phyloP scores from a whole-genome alignment of 2,113 vertebrate genomes.

The Rhinogobius similis region DNA sequence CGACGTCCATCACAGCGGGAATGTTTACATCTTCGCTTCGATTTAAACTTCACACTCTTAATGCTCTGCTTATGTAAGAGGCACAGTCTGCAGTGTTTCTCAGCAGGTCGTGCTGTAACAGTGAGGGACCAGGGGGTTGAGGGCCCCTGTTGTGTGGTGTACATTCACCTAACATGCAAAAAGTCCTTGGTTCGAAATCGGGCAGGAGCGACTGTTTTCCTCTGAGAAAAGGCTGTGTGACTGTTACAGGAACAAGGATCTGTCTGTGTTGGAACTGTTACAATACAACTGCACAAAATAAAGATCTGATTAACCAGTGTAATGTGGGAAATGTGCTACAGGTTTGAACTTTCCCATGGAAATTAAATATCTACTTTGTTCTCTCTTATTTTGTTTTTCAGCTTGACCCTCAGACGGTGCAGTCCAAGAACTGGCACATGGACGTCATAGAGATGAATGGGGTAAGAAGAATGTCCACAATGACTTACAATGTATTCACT shows the following conservation, averaged over 20 bases:
- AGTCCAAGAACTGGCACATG: constrained; percentile 98
- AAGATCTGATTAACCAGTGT: background rate
- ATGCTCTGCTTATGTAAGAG: background rate
- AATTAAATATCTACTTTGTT: background rate
- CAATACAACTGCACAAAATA: background rate
- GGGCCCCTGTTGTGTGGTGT: constrained; percentile 84
- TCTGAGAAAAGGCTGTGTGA: background rate
- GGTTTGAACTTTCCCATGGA: background rate
- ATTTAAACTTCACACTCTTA: background rate
- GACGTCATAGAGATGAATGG: constrained; percentile 99
- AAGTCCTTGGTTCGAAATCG: constrained; percentile 86
- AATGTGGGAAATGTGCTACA: background rate
- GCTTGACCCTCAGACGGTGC: constrained; percentile 94
- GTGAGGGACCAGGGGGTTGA: background rate
- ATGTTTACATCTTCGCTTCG: background rate
- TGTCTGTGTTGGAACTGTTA: background rate
- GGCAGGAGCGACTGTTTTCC: constrained; percentile 57
- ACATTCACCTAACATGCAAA: constrained; percentile 88
- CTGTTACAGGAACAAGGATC: background rate
- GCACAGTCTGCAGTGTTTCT: background rate
- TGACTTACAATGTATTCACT: background rate
- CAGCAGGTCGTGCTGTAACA: background rate
- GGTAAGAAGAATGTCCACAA: constrained; percentile 83
- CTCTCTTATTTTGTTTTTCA: constrained; percentile 58
- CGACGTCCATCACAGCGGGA: constrained; percentile 8